phyloP scores from a whole-genome alignment of 2,113 vertebrate genomes.

The Clupea harengus region DNA sequence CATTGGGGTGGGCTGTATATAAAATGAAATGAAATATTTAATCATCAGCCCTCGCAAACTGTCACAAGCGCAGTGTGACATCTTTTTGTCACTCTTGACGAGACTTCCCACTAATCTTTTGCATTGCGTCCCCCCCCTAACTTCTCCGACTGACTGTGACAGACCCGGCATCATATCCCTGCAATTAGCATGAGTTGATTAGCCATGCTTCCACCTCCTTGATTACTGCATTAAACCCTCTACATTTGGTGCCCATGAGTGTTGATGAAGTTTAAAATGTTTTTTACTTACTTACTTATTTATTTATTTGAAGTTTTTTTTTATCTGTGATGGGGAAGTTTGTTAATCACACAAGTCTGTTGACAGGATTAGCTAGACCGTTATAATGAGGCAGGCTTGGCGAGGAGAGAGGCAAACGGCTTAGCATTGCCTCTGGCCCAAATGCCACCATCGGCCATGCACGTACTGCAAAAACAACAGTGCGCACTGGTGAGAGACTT shows the following conservation, averaged over 20 bases:
- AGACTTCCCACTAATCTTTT: constrained; percentile 17
- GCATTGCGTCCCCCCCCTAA: background rate
- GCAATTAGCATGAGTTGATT: constrained; percentile 12
- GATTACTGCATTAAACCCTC: background rate
- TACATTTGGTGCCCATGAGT: constrained; percentile 9
- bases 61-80: constrained; percentile 10
- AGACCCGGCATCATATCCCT: background rate
- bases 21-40: background rate
- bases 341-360: constrained; percentile 47
- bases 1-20: background rate
- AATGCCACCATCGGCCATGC: constrained; percentile 23
- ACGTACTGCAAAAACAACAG: background rate
- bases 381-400: constrained; percentile 35
- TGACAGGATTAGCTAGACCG: constrained; percentile 34
- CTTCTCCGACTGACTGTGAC: background rate
- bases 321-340: constrained; percentile 33
- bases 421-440: constrained; percentile 26
- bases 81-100: constrained; percentile 17
- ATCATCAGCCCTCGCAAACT: constrained; percentile 1
- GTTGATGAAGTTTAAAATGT: background rate
- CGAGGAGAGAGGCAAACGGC: background rate
- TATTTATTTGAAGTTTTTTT: background rate
- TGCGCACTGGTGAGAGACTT: background rate
- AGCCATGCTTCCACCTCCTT: constrained; percentile 18
- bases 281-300: background rate